Evolutionary conservation across 2,888 invertebrate species (phyloP).

Genomic region (Conchocele bisecta): DNA sequence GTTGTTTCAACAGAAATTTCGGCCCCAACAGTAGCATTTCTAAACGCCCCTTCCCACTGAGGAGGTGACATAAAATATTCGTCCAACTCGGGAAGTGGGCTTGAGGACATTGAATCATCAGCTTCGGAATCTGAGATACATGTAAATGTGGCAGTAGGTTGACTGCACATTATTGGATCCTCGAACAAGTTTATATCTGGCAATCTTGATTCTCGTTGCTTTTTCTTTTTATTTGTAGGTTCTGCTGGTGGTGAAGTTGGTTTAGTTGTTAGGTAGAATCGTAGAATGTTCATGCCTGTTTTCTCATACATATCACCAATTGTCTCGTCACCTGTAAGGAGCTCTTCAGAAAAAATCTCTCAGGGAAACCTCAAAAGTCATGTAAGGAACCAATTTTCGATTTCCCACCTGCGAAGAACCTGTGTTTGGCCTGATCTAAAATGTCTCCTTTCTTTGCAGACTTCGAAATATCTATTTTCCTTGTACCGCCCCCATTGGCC

Average conservation of each 20-base stretch:
- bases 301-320: slow-evolving; percentile 3
- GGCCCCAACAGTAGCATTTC: no score
- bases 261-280: slow-evolving; percentile 4
- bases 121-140: no score
- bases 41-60: no score
- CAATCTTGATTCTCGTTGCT: no score
- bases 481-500: not conserved
- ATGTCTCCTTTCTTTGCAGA: not conserved
- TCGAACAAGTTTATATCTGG: no score
- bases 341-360: not conserved
- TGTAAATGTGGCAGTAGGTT: no score
- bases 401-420: not conserved
- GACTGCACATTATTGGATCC: no score
- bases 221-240: not conserved
- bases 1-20: no score
- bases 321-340: not conserved
- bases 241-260: not conserved
- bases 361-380: not conserved
- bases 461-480: not conserved
- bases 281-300: not conserved
- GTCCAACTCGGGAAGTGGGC: no score
- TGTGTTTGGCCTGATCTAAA: not conserved
- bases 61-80: no score
- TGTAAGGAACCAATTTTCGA: not conserved
- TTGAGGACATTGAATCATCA: no score